Evolutionary conservation across 1,140 invertebrate species (phyloP).

Genomic region (Caenorhabditis tropicalis): DNA sequence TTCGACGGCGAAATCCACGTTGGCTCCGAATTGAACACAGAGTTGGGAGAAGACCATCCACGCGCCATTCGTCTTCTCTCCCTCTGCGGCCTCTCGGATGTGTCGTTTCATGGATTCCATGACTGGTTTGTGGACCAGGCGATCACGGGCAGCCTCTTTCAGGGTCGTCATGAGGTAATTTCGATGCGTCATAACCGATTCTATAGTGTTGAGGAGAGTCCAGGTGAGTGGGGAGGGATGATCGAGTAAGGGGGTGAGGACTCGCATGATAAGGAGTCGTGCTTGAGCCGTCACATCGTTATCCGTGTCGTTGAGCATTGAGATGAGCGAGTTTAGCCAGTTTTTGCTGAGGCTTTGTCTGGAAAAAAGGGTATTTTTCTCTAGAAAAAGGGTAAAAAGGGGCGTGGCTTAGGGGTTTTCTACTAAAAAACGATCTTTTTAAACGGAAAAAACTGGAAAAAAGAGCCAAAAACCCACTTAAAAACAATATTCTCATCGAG

Average conservation of each 20-base stretch:
- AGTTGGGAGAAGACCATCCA: conserved; percentile 32
- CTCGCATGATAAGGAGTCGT: background rate
- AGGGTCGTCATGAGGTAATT: background rate
- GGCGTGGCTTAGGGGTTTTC: too few species aligned
- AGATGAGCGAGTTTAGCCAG: background rate
- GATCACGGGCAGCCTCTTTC: background rate
- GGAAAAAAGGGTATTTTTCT: background rate
- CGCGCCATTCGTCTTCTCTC: background rate
- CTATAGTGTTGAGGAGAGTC: background rate
- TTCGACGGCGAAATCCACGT: background rate
- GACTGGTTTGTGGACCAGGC: background rate
- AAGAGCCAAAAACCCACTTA: too few species aligned
- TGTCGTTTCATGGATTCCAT: conserved; percentile 8
- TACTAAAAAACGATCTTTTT: too few species aligned
- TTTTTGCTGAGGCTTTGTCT: background rate
- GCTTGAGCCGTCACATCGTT: background rate
- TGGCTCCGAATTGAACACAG: background rate
- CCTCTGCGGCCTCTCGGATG: background rate
- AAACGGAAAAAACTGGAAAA: too few species aligned
- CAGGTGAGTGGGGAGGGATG: background rate
- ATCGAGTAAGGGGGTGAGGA: background rate
- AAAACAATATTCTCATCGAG: background rate
- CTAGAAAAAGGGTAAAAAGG: background rate
- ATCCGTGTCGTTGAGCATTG: conserved; percentile 21
- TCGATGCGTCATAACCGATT: background rate